These are phyloP conservation scores for Cephonodes hylas DNA, from an alignment of 2,888 invertebrate genomes.

Conservation along the genomic window DNA sequence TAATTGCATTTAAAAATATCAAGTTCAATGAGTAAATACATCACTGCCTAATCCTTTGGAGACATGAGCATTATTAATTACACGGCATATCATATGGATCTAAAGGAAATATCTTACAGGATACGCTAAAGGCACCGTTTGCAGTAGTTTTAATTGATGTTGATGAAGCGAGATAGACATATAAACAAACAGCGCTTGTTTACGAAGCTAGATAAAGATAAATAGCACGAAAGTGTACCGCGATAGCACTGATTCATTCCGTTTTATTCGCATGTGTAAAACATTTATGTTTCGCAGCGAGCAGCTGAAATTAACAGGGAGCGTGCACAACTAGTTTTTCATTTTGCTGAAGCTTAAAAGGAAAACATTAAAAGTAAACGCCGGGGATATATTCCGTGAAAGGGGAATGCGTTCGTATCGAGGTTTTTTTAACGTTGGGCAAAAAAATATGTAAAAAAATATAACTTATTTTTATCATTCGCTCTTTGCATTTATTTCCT, in stretches of 20 bases:
- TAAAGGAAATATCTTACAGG: too few relatives aligned
- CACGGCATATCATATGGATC: too few relatives aligned
- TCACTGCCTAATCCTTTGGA: too few relatives aligned
- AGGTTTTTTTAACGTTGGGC: neutral
- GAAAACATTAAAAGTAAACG: neutral
- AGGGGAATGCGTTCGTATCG: neutral
- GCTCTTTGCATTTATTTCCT: slow-evolving; percentile 17
- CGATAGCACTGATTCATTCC: neutral
- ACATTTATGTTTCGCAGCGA: neutral
- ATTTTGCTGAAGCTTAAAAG: neutral
- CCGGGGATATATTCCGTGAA: neutral
- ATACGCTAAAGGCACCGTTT: too few relatives aligned
- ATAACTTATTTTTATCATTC: slow-evolving; percentile 4
- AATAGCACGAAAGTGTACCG: neutral
- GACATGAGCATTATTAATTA: too few relatives aligned
- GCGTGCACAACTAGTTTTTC: neutral
- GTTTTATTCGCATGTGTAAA: neutral
- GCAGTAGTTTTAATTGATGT: too few relatives aligned
- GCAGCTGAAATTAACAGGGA: neutral
- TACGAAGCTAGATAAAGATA: neutral
- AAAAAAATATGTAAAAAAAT: slow-evolving; percentile 1
- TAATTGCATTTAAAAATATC: too few relatives aligned
- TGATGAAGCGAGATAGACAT: too few relatives aligned
- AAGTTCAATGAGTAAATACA: too few relatives aligned
- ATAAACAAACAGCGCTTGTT: neutral